Conservation (phyloP, 2,797 vertebrate genomes). For the Brachyalestes nurse region DNA sequence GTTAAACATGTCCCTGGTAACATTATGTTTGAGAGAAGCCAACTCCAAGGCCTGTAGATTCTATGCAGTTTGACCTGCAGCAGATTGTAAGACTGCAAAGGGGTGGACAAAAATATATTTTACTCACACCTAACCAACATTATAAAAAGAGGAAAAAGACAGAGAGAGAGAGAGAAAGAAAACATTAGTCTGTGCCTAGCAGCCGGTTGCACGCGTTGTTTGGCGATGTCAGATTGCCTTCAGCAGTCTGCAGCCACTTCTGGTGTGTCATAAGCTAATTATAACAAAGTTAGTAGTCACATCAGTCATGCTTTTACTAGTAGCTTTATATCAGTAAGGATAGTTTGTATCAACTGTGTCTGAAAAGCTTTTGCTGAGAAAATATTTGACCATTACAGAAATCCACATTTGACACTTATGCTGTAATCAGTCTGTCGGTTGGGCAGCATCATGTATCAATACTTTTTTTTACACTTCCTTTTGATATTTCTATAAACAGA, state of each 20-base stretch:
- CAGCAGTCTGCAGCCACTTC: not conserved
- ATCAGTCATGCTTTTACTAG: not conserved
- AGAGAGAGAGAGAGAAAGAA: not conserved
- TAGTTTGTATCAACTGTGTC: slow-evolving; percentile 4
- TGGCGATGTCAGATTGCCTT: not conserved
- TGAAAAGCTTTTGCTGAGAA: slow-evolving; percentile 28
- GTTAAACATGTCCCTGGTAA: not conserved
- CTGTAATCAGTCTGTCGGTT: not conserved
- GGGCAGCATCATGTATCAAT: not conserved
- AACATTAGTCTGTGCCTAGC: not conserved
- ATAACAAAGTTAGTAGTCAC: slow-evolving; percentile 10
- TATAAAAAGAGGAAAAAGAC: not conserved
- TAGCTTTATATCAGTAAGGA: slow-evolving; percentile 13
- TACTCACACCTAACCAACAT: not conserved
- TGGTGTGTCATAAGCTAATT: slow-evolving; percentile 21
- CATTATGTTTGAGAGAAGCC: slow-evolving; percentile 5
- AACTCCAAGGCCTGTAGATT: not conserved
- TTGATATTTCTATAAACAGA: not conserved
- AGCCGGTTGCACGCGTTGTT: not conserved
- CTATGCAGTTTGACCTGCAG: not conserved
- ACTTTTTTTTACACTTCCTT: not conserved
- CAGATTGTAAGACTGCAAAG: not conserved
- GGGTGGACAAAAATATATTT: not conserved
- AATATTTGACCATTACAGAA: slow-evolving; percentile 45
- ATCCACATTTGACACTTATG: slow-evolving; percentile 33